Evolutionary conservation across 2,113 vertebrate genomes (phyloP).

Genomic region (Empidonax traillii): DNA sequence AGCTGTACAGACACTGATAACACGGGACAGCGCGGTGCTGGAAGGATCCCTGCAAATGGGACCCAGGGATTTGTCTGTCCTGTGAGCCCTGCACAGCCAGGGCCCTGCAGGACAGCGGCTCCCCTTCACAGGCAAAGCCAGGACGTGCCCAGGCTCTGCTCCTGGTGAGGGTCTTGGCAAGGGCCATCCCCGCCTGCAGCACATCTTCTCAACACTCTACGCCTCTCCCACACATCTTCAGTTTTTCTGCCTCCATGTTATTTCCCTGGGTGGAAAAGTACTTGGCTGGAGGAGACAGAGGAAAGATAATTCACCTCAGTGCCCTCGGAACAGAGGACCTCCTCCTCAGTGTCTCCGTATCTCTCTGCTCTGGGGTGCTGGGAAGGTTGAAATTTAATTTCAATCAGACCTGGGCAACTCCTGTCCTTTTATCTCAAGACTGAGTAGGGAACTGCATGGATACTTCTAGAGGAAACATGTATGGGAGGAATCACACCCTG

Average conservation of each 20-base stretch:
- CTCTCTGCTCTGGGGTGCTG: neutral
- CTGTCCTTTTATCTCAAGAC: neutral
- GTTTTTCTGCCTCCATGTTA: neutral
- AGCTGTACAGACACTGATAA: constrained; percentile 61
- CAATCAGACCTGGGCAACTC: neutral
- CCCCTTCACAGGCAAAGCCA: constrained; percentile 16
- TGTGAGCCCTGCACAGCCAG: constrained; percentile 62
- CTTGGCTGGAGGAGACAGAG: neutral
- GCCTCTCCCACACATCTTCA: neutral
- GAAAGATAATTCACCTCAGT: neutral
- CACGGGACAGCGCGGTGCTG: neutral
- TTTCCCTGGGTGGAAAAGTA: neutral
- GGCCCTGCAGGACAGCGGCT: constrained; percentile 68
- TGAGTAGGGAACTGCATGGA: neutral
- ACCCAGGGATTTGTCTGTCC: constrained; percentile 45
- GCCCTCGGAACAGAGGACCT: neutral
- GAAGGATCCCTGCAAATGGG: constrained; percentile 27
- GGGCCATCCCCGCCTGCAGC: neutral
- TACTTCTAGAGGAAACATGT: neutral
- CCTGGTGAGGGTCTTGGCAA: neutral
- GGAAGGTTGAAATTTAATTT: neutral
- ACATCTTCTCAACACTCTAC: neutral
- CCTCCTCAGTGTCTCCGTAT: neutral
- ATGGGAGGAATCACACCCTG: neutral
- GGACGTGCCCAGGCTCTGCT: neutral